phyloP scores from a whole-genome alignment of 1,140 invertebrate species.

The Scaptodrosophila lebanonensis region DNA sequence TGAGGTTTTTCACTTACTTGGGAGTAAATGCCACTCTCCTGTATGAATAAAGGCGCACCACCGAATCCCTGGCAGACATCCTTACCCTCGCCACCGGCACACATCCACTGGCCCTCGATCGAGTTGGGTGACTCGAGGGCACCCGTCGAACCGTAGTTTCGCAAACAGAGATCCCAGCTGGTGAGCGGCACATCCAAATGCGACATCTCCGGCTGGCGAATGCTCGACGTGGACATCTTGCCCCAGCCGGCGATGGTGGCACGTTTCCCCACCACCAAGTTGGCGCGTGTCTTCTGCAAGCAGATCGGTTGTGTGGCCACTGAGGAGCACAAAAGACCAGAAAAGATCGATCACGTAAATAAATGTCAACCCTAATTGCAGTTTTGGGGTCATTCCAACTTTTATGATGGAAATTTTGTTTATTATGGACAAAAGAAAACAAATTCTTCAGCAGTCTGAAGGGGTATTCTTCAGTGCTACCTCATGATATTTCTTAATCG shows the following conservation, averaged over 20 bases:
- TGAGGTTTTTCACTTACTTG: constrained; percentile 77
- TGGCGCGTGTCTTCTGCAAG: constrained; percentile 77
- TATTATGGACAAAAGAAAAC: too few relatives aligned
- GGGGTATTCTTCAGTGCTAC: too few relatives aligned
- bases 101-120: constrained; percentile 81
- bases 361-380: too few relatives aligned
- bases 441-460: too few relatives aligned
- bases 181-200: constrained; percentile 72
- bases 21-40: constrained; percentile 79
- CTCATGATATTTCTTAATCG: too few relatives aligned
- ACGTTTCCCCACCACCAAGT: constrained; percentile 78
- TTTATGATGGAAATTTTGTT: too few relatives aligned
- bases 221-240: constrained; percentile 69
- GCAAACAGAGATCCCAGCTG: constrained; percentile 73
- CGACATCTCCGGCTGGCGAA: constrained; percentile 71
- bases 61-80: constrained; percentile 86
- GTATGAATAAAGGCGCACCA: constrained; percentile 82
- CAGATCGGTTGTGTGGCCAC: constrained; percentile 80
- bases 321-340: constrained; percentile 32
- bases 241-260: constrained; percentile 77
- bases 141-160: constrained; percentile 72
- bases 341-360: neutral
- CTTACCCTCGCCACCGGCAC: constrained; percentile 82
- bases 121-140: constrained; percentile 76
- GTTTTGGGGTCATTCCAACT: too few relatives aligned